phyloP scores from a whole-genome alignment of 2,888 invertebrate species.

The Apomyelois bistriatella region DNA sequence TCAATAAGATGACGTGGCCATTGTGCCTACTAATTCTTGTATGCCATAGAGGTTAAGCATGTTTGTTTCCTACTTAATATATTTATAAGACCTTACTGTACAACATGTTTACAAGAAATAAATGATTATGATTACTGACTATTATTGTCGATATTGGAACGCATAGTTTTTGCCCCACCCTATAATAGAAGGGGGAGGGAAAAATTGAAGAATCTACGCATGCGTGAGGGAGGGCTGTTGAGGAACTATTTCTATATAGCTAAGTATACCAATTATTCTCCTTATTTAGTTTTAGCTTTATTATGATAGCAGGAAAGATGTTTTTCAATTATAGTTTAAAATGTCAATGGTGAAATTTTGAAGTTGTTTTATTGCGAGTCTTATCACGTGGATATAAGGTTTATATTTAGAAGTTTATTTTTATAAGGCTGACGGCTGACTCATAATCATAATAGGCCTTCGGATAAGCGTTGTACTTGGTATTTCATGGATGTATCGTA shows the following conservation, averaged over 20 bases:
- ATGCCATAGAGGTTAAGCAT: too few species aligned
- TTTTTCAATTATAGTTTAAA: background rate
- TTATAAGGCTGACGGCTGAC: background rate
- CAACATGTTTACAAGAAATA: too few species aligned
- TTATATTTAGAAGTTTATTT: background rate
- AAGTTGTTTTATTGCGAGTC: background rate
- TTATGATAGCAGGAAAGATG: background rate
- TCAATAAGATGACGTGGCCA: too few species aligned
- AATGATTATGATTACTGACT: too few species aligned
- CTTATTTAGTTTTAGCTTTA: background rate
- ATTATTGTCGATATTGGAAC: background rate
- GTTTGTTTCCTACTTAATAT: too few species aligned
- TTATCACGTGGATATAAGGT: background rate
- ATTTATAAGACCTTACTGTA: too few species aligned
- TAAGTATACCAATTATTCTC: background rate
- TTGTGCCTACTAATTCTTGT: too few species aligned
- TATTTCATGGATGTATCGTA: background rate
- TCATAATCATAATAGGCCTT: conserved; percentile 3
- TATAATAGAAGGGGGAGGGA: conserved; percentile 21
- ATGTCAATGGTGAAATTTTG: background rate
- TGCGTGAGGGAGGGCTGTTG: conserved; percentile 24
- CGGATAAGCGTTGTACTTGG: conserved; percentile 9
- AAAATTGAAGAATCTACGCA: conserved; percentile 19
- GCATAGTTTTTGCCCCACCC: conserved; percentile 13
- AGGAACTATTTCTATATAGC: conserved; percentile 9